These are phyloP conservation scores for Eclectus roratus DNA, from an alignment of 2,113 vertebrate genomes.

Conservation along the genomic window DNA sequence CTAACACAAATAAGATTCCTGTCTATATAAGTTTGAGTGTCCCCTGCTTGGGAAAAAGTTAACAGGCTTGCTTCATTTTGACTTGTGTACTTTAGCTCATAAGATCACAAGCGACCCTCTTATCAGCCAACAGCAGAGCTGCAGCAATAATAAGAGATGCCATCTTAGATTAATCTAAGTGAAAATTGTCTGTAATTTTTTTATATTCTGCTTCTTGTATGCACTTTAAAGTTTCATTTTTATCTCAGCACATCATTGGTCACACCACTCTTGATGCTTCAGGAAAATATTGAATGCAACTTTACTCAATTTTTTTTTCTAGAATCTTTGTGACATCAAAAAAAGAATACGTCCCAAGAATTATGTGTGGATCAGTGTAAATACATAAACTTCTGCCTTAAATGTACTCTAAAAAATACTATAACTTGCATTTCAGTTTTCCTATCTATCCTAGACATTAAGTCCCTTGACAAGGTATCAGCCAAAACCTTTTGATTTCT, in stretches of 20 bases:
- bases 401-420: background rate
- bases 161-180: conserved; percentile 71
- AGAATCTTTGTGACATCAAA: background rate
- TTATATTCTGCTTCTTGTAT: conserved; percentile 33
- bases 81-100: conserved; percentile 24
- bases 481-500: background rate
- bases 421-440: background rate
- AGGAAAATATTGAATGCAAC: conserved; percentile 30
- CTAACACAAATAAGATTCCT: background rate
- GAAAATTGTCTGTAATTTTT: conserved; percentile 54
- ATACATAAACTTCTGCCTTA: background rate
- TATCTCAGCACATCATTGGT: conserved; percentile 35
- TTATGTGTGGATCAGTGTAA: background rate
- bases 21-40: background rate
- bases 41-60: background rate
- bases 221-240: conserved; percentile 35
- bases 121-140: conserved; percentile 58
- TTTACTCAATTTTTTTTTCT: conserved; percentile 31
- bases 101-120: conserved; percentile 49
- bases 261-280: conserved; percentile 12
- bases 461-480: background rate
- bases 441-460: background rate
- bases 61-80: background rate
- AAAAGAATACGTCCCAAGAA: background rate
- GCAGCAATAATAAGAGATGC: conserved; percentile 60